Evolutionary conservation across 2,113 vertebrate species (phyloP).

Genomic region (Puntigrus tetrazona): DNA sequence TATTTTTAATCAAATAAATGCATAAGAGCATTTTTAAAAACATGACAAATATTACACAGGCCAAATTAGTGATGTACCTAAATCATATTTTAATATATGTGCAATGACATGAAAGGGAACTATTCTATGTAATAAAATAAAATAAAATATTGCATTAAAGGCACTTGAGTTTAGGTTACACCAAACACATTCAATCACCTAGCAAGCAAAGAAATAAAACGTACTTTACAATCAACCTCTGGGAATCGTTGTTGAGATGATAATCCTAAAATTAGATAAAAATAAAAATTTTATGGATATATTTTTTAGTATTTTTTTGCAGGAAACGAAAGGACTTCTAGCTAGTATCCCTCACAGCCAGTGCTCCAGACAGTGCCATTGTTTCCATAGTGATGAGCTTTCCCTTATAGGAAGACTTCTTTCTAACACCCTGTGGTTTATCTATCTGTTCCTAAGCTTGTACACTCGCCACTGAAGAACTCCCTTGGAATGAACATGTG

Average conservation of each 20-base stretch:
- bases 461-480: conserved; percentile 18
- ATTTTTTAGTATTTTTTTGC: not conserved
- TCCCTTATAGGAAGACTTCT: conserved; percentile 9
- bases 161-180: not conserved
- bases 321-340: conserved; percentile 41
- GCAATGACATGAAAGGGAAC: not conserved
- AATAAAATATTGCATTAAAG: not conserved
- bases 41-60: not conserved
- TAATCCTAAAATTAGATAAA: not conserved
- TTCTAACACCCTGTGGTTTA: conserved; percentile 44
- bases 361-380: conserved; percentile 35
- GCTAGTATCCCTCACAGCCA: conserved; percentile 28
- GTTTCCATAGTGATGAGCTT: conserved; percentile 57
- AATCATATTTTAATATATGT: not conserved
- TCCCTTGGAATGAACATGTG: conserved; percentile 1
- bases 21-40: no score
- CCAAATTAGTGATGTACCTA: not conserved
- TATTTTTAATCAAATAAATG: not conserved
- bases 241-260: not conserved
- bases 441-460: conserved; percentile 37
- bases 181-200: not conserved
- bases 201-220: not conserved
- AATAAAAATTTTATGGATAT: no score
- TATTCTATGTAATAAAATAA: not conserved
- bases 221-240: not conserved